A percentile compares a stretch with the other conserved stretches of the same genome.
Evolutionary conservation across 2,888 invertebrate genomes (phyloP).

Genomic region (Gymnosoma rotundatum): DNA sequence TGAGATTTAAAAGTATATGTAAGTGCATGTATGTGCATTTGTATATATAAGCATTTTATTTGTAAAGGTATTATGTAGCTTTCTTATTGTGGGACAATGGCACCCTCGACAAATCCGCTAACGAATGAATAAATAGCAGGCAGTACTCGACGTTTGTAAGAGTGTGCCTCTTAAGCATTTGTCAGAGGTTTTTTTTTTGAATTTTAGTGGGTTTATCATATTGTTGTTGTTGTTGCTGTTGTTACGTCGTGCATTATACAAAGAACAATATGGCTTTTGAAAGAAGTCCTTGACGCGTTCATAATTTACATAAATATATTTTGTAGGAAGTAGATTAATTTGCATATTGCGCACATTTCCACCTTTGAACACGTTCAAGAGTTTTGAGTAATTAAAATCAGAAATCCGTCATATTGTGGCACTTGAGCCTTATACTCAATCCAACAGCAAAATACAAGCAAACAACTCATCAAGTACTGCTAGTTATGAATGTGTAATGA

Average conservation of each 20-base stretch:
- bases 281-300: constrained; percentile 78
- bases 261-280: constrained; percentile 65
- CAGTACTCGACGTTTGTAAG: constrained; percentile 61
- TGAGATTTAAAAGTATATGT: constrained; percentile 66
- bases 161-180: constrained; percentile 63
- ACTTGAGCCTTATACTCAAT: constrained; percentile 66
- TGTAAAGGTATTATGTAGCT: constrained; percentile 64
- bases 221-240: constrained; percentile 28
- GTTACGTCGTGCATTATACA: constrained; percentile 38
- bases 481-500: too few relatives aligned
- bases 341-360: constrained; percentile 74
- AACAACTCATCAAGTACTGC: constrained; percentile 13
- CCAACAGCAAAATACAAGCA: constrained; percentile 29
- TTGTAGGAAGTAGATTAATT: constrained; percentile 80
- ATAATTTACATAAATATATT: constrained; percentile 77
- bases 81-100: constrained; percentile 67
- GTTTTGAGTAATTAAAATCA: constrained; percentile 72
- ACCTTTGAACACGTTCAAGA: constrained; percentile 71
- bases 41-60: constrained; percentile 28
- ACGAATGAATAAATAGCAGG: constrained; percentile 58
- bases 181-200: constrained; percentile 60
- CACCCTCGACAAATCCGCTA: constrained; percentile 68
- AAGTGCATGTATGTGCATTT: not conserved
- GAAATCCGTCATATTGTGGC: constrained; percentile 71
- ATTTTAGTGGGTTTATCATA: constrained; percentile 43